phyloP scores from a whole-genome alignment of 2,797 vertebrate species.

The Scyliorhinus canicula region DNA sequence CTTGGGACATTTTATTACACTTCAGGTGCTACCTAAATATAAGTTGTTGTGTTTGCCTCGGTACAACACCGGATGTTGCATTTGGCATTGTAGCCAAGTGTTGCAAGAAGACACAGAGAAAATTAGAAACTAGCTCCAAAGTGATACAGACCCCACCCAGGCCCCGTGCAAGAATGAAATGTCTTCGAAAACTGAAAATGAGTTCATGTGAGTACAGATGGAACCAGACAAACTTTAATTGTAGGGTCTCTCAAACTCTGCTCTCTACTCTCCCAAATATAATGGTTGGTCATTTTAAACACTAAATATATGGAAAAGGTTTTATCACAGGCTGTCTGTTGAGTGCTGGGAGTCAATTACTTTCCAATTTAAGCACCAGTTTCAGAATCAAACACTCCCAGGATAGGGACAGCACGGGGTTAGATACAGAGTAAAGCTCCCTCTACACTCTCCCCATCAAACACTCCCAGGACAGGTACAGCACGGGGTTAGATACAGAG shows the following conservation, averaged over 20 bases:
- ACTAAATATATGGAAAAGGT: neutral
- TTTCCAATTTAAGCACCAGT: neutral
- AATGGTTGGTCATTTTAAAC: neutral
- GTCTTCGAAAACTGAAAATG: neutral
- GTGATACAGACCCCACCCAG: neutral
- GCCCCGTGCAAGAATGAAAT: neutral
- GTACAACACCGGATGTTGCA: neutral
- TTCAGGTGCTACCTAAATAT: neutral
- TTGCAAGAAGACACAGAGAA: neutral
- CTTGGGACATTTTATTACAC: neutral
- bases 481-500: neutral
- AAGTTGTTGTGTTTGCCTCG: neutral
- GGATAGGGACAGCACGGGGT: neutral
- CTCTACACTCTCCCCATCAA: neutral
- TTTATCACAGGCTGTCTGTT: neutral
- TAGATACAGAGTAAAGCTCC: neutral
- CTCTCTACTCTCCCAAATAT: neutral
- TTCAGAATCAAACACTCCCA: neutral
- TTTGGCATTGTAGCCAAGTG: neutral
- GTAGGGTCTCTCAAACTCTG: neutral
- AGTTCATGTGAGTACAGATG: neutral
- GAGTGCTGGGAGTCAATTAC: neutral
- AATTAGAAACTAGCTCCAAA: neutral
- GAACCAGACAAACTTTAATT: neutral
- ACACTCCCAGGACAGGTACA: neutral